Evolutionary conservation across 1,140 invertebrate species (phyloP).

Genomic region (Tetragonula clypearis): DNA sequence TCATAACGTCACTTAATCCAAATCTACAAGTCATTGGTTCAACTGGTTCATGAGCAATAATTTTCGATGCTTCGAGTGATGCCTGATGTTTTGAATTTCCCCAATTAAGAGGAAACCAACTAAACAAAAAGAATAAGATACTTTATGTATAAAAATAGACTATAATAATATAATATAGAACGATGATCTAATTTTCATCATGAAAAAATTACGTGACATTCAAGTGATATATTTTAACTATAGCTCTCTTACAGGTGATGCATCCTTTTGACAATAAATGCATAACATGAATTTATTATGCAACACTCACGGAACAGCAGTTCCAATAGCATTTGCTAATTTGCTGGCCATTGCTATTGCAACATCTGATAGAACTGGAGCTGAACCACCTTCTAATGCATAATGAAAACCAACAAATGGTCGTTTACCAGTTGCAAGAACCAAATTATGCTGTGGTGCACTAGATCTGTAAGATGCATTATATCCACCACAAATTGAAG

Average conservation of each 20-base stretch:
- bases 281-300: conserved; percentile 38
- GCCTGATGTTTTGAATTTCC: conserved; percentile 78
- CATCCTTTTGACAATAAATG: conserved; percentile 27
- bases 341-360: conserved; percentile 94
- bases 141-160: neutral
- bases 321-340: conserved; percentile 88
- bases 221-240: conserved; percentile 12
- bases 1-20: conserved; percentile 91
- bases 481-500: conserved; percentile 90
- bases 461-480: conserved; percentile 87
- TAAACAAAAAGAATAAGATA: conserved; percentile 34
- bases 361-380: conserved; percentile 90
- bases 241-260: conserved; percentile 20
- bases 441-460: conserved; percentile 89
- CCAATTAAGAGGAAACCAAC: conserved; percentile 83
- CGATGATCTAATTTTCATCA: conserved; percentile 5
- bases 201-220: neutral
- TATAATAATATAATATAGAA: neutral
- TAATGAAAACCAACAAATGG: conserved; percentile 95
- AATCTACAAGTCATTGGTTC: conserved; percentile 88
- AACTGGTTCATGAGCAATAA: conserved; percentile 81
- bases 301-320: conserved; percentile 89
- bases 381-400: conserved; percentile 91
- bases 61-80: conserved; percentile 73
- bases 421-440: conserved; percentile 90